Conservation (phyloP, 2,797 vertebrate genomes). For the Podarcis lilfordi region DNA sequence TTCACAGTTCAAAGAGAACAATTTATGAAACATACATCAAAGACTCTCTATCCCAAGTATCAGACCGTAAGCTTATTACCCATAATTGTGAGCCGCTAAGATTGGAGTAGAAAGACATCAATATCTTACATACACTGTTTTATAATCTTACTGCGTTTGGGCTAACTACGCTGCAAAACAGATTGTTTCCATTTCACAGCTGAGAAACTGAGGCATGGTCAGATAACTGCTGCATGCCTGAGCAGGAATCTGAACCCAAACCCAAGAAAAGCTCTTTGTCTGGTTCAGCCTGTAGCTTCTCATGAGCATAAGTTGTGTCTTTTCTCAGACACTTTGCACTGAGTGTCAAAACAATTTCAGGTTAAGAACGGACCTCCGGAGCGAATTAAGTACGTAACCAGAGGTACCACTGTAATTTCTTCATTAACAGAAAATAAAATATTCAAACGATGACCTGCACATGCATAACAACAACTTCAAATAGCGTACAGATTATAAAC, state of each 20-base stretch:
- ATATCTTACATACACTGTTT: background rate
- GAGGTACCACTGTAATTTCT: no score
- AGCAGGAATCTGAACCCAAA: background rate
- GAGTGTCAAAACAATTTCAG: background rate
- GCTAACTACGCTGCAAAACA: background rate
- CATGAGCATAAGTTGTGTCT: background rate
- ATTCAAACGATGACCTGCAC: no score
- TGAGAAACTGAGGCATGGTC: constrained; percentile 2
- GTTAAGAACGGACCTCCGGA: no score
- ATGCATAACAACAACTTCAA: no score
- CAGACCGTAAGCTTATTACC: constrained; percentile 22
- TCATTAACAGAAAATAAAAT: no score
- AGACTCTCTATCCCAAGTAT: constrained; percentile 27
- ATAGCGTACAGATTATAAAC: no score
- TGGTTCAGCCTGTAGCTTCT: no score
- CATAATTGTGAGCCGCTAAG: constrained; percentile 39
- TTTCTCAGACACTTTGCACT: background rate
- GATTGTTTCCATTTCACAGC: constrained; percentile 9
- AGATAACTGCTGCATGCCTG: background rate
- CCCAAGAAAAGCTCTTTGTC: background rate
- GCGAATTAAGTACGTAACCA: no score
- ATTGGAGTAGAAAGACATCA: constrained; percentile 11
- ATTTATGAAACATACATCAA: constrained; percentile 53
- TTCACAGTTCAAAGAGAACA: constrained; percentile 66
- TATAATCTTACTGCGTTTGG: background rate